Percentiles rank a stretch among this genome's conserved stretches.
phyloP scores from a whole-genome alignment of 2,113 vertebrate genomes.

The Uria lomvia region DNA sequence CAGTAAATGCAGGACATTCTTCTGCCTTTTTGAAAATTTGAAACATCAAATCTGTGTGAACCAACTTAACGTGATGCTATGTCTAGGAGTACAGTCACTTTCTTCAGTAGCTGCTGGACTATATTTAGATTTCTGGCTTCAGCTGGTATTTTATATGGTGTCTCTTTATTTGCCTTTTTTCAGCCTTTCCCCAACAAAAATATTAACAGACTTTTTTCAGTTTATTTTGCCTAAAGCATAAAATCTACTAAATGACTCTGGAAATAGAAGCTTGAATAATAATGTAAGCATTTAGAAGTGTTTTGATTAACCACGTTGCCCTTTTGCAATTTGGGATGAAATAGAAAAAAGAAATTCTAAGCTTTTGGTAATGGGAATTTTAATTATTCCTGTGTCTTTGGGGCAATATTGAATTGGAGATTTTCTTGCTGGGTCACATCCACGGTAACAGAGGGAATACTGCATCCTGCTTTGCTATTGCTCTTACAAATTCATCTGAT shows the following conservation, averaged over 20 bases:
- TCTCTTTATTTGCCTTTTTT: neutral
- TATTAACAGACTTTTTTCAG: neutral
- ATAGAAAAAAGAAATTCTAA: slow-evolving; percentile 15
- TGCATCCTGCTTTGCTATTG: neutral
- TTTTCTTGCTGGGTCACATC: neutral
- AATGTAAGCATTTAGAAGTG: slow-evolving; percentile 61
- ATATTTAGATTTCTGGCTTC: neutral
- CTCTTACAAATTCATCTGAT: neutral
- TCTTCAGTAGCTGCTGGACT: neutral
- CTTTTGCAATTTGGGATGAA: slow-evolving; percentile 50
- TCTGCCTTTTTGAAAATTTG: neutral
- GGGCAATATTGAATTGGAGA: neutral
- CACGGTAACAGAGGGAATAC: neutral
- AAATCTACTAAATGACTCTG: slow-evolving; percentile 64
- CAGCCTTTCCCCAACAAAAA: neutral
- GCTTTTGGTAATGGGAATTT: slow-evolving; percentile 56
- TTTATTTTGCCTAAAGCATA: slow-evolving; percentile 50
- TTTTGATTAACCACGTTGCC: slow-evolving; percentile 59
- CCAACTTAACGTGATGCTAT: neutral
- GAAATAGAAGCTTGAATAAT: slow-evolving; percentile 65
- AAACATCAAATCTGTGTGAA: neutral
- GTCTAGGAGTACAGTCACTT: neutral
- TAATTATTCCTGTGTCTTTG: slow-evolving; percentile 30
- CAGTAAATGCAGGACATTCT: neutral
- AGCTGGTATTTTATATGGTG: neutral